Evolutionary conservation across 1,140 invertebrate genomes (phyloP).

Genomic region (Meteorus sp.): DNA sequence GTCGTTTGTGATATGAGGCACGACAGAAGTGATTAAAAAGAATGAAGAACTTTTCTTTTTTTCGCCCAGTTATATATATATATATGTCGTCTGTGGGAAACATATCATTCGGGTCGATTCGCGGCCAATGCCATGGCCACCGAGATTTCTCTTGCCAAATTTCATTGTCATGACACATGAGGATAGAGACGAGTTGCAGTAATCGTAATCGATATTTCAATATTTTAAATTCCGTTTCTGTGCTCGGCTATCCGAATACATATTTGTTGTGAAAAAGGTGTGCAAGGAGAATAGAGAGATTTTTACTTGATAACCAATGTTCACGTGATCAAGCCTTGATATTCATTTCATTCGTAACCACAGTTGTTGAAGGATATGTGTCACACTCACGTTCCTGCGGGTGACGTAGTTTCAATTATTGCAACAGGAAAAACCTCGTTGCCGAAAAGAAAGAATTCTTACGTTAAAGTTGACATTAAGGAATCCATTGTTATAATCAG

Average conservation of each 20-base stretch:
- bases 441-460: too few relatives aligned
- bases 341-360: conserved; percentile 15
- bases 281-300: background rate
- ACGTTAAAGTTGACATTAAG: too few relatives aligned
- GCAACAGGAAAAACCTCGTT: background rate
- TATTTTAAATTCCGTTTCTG: background rate
- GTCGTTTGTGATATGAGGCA: too few relatives aligned
- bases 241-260: background rate
- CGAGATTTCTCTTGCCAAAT: conserved; percentile 9
- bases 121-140: conserved; percentile 19
- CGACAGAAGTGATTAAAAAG: too few relatives aligned
- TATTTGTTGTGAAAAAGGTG: background rate
- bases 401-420: conserved; percentile 30
- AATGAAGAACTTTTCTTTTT: too few relatives aligned
- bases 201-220: background rate
- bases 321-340: conserved; percentile 29
- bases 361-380: conserved; percentile 34
- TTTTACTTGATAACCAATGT: background rate
- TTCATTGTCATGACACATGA: conserved; percentile 9
- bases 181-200: background rate
- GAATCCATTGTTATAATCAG: too few relatives aligned
- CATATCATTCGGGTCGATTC: background rate
- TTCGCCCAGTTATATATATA: too few relatives aligned
- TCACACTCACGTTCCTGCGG: conserved; percentile 31
- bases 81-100: too few relatives aligned